Evolutionary conservation across 2,888 invertebrate species (phyloP).

Genomic region (Embidobia sp.): DNA sequence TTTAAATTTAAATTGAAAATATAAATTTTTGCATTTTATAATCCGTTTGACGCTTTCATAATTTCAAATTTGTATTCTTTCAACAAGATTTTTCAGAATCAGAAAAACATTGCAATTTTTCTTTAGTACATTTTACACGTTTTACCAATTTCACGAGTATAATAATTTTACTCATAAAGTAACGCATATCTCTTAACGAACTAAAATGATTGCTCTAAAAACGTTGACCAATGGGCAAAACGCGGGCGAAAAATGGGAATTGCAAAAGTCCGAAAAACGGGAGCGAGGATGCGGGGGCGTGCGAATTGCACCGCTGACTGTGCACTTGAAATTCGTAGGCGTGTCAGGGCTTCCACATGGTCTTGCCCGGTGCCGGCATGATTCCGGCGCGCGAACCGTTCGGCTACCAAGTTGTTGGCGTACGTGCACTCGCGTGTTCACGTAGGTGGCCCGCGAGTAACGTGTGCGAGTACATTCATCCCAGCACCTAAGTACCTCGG

Average conservation of each 20-base stretch:
- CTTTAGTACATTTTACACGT: no score
- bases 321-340: constrained; percentile 70
- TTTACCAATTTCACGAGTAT: no score
- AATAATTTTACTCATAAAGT: no score
- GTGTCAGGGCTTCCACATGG: constrained; percentile 77
- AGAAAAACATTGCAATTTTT: no score
- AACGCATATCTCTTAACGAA: no score
- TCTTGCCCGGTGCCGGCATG: constrained; percentile 69
- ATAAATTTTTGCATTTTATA: no score
- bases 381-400: constrained; percentile 59
- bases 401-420: constrained; percentile 57
- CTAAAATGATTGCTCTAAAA: background rate
- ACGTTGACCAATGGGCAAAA: background rate
- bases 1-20: no score
- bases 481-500: constrained; percentile 44
- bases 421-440: constrained; percentile 40
- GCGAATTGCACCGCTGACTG: constrained; percentile 69
- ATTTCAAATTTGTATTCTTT: no score
- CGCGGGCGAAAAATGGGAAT: background rate
- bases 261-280: constrained; percentile 1
- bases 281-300: constrained; percentile 70
- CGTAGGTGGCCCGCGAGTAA: constrained; percentile 58
- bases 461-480: constrained; percentile 56
- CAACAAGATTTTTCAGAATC: no score
- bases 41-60: no score